phyloP scores from a whole-genome alignment of 2,797 vertebrate genomes.

The Macrochelys suwanniensis region DNA sequence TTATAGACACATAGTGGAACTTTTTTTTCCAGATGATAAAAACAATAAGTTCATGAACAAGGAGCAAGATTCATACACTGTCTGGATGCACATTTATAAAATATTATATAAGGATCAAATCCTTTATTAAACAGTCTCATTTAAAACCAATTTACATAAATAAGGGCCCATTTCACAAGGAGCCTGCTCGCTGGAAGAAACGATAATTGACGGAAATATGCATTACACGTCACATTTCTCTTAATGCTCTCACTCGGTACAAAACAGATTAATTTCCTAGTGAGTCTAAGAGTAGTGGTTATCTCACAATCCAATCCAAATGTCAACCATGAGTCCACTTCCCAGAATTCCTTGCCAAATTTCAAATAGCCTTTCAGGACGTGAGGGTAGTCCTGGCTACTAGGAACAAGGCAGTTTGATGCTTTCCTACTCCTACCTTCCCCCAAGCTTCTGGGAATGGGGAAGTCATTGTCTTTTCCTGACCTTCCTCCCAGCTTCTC shows the following conservation, averaged over 20 bases:
- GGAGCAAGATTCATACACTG: conserved; percentile 22
- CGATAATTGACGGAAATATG: conserved; percentile 52
- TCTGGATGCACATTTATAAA: conserved; percentile 67
- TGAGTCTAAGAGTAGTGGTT: not conserved
- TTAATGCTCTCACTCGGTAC: not conserved
- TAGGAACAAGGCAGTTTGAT: not conserved
- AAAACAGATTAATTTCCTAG: conserved; percentile 33
- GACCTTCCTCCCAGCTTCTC: not conserved
- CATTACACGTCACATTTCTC: conserved; percentile 12
- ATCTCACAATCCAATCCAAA: fast-evolving
- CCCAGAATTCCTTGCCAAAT: not conserved
- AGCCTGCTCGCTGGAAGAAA: conserved; percentile 51
- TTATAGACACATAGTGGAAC: conserved; percentile 41
- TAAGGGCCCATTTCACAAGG: conserved; percentile 72
- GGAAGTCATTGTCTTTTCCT: not conserved
- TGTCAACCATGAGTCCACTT: not conserved
- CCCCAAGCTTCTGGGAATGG: not conserved
- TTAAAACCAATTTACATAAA: conserved; percentile 82
- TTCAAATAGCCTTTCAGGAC: not conserved
- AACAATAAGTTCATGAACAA: conserved; percentile 46
- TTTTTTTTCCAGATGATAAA: conserved; percentile 27
- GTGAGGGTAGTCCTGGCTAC: not conserved
- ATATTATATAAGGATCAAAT: conserved; percentile 69
- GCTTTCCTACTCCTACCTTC: not conserved
- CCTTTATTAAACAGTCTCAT: conserved; percentile 76